Conservation (phyloP, 2,888 invertebrate genomes). For the Zele albiditarsus region DNA sequence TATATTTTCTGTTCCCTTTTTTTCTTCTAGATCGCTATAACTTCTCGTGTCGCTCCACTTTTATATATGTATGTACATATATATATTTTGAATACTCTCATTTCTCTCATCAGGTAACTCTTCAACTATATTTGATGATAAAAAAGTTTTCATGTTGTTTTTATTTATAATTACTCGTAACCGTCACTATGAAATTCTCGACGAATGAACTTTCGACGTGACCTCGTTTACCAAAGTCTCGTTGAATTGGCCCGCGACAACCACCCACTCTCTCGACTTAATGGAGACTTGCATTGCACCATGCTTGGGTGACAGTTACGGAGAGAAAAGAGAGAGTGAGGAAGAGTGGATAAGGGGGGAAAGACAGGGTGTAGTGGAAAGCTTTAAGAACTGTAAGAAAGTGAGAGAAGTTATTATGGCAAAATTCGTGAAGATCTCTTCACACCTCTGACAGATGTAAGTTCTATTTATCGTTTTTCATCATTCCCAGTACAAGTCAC, state of each 20-base stretch:
- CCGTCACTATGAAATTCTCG: no score
- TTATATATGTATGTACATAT: no score
- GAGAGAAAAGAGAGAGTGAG: neutral
- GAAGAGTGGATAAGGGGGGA: neutral
- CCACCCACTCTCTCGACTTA: neutral
- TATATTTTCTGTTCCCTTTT: neutral
- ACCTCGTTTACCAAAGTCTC: neutral
- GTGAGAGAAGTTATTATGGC: neutral
- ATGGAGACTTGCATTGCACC: neutral
- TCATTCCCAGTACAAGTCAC: no score
- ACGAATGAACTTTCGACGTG: slow-evolving; percentile 7
- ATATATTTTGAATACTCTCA: no score
- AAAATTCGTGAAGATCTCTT: neutral
- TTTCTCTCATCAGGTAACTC: no score
- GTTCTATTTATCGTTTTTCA: no score
- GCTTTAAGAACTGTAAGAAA: no score
- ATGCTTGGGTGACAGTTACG: neutral
- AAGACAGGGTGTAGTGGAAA: no score
- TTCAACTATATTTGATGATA: no score
- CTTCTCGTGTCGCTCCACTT: neutral
- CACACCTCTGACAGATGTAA: no score
- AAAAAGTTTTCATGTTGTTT: no score
- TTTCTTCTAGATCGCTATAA: neutral
- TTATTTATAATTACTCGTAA: neutral
- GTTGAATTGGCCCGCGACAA: neutral